These are phyloP conservation scores for Ornithorhynchus anatinus DNA, from an alignment of 2,113 vertebrate genomes.

Conservation along the genomic window DNA sequence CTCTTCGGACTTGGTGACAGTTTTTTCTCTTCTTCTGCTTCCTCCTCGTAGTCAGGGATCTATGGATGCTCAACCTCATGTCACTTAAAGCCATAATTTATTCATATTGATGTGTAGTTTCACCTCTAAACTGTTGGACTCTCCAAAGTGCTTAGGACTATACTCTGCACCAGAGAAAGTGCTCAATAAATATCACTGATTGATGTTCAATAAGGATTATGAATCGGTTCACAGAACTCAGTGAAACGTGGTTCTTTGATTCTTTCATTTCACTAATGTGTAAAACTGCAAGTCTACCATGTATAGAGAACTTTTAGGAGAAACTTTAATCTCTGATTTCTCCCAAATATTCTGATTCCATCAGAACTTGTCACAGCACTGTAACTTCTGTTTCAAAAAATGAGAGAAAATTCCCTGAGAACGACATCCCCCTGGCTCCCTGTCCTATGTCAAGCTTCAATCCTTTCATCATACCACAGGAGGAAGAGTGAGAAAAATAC, in stretches of 20 bases:
- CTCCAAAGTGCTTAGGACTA: no score
- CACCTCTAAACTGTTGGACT: no score
- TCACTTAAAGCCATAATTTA: no score
- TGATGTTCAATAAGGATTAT: not conserved
- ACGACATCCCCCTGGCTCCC: not conserved
- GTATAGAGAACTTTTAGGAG: not conserved
- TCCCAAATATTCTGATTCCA: not conserved
- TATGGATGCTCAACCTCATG: no score
- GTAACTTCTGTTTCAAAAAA: not conserved
- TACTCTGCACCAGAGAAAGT: no score
- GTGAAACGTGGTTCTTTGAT: not conserved
- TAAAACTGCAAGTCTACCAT: not conserved
- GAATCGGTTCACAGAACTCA: not conserved
- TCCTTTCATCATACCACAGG: not conserved
- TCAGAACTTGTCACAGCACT: not conserved
- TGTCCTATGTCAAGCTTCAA: not conserved
- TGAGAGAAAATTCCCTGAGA: not conserved
- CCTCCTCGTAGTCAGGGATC: no score
- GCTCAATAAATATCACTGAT: not conserved
- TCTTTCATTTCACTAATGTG: not conserved
- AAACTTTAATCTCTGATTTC: not conserved
- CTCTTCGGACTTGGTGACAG: no score
- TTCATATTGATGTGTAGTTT: no score
- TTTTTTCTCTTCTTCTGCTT: no score
- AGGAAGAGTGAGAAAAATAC: conserved; percentile 9